Conservation (phyloP, 1,140 invertebrate genomes). For the Physella acuta region DNA sequence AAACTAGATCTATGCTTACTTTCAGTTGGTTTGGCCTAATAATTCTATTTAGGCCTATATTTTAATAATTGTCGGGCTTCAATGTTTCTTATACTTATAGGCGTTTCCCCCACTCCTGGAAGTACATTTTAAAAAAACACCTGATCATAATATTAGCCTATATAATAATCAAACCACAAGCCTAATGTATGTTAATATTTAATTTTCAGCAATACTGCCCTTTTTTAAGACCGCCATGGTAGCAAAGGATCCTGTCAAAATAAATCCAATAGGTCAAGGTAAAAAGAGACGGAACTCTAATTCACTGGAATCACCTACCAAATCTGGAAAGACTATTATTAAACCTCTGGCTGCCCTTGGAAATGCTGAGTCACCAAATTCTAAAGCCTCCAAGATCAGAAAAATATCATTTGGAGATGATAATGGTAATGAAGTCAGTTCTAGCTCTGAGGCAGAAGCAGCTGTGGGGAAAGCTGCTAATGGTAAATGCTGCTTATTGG, state of each 20-base stretch:
- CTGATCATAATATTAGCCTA: too few relatives aligned
- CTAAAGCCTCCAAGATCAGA: conserved; percentile 4
- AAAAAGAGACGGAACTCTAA: conserved; percentile 14
- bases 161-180: too few relatives aligned
- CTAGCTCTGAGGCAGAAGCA: conserved; percentile 20
- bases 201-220: conserved; percentile 9
- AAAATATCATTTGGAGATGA: background rate
- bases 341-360: conserved; percentile 5
- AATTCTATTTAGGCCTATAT: too few relatives aligned
- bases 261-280: background rate
- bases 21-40: too few relatives aligned
- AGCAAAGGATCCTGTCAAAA: background rate
- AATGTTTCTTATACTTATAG: too few relatives aligned
- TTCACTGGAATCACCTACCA: conserved; percentile 17
- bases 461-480: background rate
- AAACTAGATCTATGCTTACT: too few relatives aligned
- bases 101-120: too few relatives aligned
- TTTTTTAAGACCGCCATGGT: conserved; percentile 12
- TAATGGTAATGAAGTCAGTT: conserved; percentile 22
- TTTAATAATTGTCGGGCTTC: too few relatives aligned
- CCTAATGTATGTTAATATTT: too few relatives aligned
- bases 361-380: conserved; percentile 9
- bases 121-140: too few relatives aligned
- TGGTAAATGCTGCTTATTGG: conserved; percentile 18
- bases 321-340: background rate